These are phyloP conservation scores for Torymus auratus DNA, from an alignment of 2,888 invertebrate species.

Conservation along the genomic window DNA sequence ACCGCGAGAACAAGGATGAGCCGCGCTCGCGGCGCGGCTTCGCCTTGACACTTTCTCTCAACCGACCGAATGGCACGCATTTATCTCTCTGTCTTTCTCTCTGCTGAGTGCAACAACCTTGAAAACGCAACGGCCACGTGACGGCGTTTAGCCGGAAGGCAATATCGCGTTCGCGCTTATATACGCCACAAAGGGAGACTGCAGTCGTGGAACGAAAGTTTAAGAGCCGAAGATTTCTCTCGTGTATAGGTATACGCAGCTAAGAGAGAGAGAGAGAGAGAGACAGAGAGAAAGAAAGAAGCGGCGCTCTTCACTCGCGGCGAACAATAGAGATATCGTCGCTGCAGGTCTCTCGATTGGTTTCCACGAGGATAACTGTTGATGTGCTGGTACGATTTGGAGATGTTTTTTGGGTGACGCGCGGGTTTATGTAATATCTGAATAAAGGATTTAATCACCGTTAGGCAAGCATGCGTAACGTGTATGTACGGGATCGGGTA, in stretches of 20 bases:
- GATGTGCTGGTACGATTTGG: too few species aligned
- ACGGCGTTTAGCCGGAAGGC: constrained; percentile 30
- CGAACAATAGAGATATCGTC: too few species aligned
- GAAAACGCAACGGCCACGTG: constrained; percentile 36
- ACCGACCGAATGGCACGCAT: constrained; percentile 42
- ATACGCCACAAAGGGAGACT: constrained; percentile 22
- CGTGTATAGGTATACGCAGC: neutral
- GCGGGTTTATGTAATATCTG: too few species aligned
- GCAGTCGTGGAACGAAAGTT: constrained; percentile 29
- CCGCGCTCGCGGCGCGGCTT: neutral
- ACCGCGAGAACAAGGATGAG: neutral
- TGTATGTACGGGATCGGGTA: too few species aligned
- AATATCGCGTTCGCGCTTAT: neutral
- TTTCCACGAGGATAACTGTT: too few species aligned
- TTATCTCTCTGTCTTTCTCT: neutral
- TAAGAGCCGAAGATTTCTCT: neutral
- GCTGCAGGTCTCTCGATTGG: too few species aligned
- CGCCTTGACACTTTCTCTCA: constrained; percentile 53
- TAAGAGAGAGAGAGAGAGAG: too few species aligned
- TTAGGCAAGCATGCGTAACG: too few species aligned
- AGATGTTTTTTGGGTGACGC: too few species aligned
- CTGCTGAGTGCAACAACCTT: constrained; percentile 54
- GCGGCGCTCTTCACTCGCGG: too few species aligned
- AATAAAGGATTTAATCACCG: too few species aligned
- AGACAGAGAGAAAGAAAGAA: too few species aligned